Percentiles rank a stretch among this genome's conserved stretches.
phyloP scores from a whole-genome alignment of 2,797 vertebrate genomes.

The Leptatherina wallacei region DNA sequence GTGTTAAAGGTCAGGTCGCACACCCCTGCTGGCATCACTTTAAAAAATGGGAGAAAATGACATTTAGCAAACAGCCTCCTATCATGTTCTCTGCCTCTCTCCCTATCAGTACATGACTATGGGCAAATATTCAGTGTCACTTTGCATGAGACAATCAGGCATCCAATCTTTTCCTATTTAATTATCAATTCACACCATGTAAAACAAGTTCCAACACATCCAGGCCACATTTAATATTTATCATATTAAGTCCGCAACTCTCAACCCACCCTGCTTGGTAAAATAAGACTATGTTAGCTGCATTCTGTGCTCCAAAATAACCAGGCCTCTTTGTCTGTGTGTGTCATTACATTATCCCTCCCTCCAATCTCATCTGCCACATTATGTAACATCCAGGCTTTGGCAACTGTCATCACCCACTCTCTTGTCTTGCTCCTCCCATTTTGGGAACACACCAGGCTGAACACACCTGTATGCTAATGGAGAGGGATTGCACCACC shows the following conservation, averaged over 20 bases:
- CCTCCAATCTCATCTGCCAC: slow-evolving; percentile 40
- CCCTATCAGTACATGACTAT: slow-evolving; percentile 41
- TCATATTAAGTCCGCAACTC: slow-evolving; percentile 35
- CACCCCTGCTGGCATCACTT: slow-evolving; percentile 57
- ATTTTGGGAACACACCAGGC: slow-evolving; percentile 46
- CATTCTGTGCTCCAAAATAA: slow-evolving; percentile 54
- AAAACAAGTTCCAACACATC: slow-evolving; percentile 28
- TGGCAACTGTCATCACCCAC: slow-evolving; percentile 50
- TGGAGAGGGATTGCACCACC: slow-evolving; percentile 64
- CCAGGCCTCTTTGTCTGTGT: slow-evolving; percentile 35
- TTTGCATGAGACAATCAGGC: slow-evolving; percentile 47
- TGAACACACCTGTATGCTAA: slow-evolving; percentile 79
- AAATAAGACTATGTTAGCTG: slow-evolving; percentile 36
- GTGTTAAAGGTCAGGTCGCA: slow-evolving; percentile 68
- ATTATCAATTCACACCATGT: slow-evolving; percentile 52
- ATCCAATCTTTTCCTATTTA: slow-evolving; percentile 50
- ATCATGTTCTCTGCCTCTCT: slow-evolving; percentile 43
- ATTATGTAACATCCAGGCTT: slow-evolving; percentile 69
- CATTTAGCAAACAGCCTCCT: slow-evolving; percentile 68
- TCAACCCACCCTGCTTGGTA: slow-evolving; percentile 10
- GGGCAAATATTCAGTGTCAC: slow-evolving; percentile 60
- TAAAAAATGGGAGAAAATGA: slow-evolving; percentile 62
- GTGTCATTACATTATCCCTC: slow-evolving; percentile 42
- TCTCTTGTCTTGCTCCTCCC: slow-evolving; percentile 50
- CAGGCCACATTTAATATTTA: slow-evolving; percentile 42